Evolutionary conservation across 2,797 vertebrate genomes (phyloP).

Genomic region (Propithecus deckenii): DNA sequence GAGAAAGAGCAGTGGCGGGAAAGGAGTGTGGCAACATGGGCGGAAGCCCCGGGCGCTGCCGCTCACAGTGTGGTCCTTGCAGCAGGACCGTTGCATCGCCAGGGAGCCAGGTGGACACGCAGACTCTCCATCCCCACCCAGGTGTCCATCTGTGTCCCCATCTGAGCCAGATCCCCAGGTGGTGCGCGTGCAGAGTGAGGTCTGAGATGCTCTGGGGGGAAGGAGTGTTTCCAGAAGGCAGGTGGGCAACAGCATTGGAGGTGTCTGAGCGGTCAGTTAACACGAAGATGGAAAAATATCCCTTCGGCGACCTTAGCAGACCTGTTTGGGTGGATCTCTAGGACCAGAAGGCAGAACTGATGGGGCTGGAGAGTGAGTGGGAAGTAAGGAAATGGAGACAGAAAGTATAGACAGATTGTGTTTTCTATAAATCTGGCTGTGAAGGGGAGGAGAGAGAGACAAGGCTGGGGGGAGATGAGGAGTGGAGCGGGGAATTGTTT

Average conservation of each 20-base stretch:
- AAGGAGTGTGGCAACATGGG: background rate
- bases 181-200: fast-evolving
- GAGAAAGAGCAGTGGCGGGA: background rate
- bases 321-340: background rate
- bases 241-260: background rate
- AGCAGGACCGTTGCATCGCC: background rate
- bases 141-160: background rate
- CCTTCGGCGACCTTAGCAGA: background rate
- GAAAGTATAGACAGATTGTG: background rate
- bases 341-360: background rate
- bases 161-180: background rate
- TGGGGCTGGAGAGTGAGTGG: background rate
- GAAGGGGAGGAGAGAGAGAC: background rate
- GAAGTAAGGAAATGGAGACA: background rate
- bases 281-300: background rate
- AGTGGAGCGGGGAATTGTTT: background rate
- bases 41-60: background rate
- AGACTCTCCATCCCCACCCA: background rate
- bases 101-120: background rate
- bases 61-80: background rate
- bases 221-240: background rate
- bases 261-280: background rate
- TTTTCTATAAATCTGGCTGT: background rate
- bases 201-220: background rate
- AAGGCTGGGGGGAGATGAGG: background rate